A percentile compares a stretch with the other conserved stretches of the same genome.
Evolutionary conservation across 92 coral and sea anemone genomes (phyloP).

Genomic region (Zoanthus sociatus): DNA sequence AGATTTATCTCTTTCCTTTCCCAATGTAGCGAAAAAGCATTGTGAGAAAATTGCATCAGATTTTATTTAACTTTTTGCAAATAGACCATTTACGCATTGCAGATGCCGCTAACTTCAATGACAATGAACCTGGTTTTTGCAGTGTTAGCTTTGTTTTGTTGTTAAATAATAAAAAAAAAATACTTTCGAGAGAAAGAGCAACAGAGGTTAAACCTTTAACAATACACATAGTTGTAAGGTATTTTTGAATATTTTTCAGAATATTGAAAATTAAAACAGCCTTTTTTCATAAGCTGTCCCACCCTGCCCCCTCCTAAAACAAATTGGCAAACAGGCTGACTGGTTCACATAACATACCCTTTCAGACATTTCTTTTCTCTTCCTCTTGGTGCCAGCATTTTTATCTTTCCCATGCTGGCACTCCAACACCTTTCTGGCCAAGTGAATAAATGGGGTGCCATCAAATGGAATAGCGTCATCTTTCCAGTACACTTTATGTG

Average conservation of each 20-base stretch:
- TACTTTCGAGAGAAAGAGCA: too few relatives aligned
- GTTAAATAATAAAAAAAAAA: too few relatives aligned
- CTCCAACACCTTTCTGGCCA: constrained; percentile 25
- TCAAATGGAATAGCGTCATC: constrained; percentile 11
- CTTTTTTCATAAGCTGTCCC: constrained; percentile 1
- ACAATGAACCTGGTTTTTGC: too few relatives aligned
- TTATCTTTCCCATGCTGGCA: constrained; percentile 21
- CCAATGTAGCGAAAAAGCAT: constrained; percentile 2
- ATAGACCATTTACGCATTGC: background rate
- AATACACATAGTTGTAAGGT: background rate
- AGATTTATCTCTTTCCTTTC: constrained; percentile 1
- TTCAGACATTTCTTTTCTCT: constrained; percentile 28
- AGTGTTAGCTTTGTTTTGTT: too few relatives aligned
- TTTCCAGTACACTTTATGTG: constrained; percentile 19
- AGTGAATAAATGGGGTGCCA: constrained; percentile 27
- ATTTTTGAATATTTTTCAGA: too few relatives aligned
- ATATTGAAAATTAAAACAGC: background rate
- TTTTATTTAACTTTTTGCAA: background rate
- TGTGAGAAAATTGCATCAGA: constrained; percentile 9
- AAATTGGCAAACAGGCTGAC: constrained; percentile 24
- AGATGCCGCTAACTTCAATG: too few relatives aligned
- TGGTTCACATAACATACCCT: constrained; percentile 8
- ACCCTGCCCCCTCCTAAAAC: constrained; percentile 15
- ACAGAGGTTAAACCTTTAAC: background rate
- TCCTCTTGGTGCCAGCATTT: constrained; percentile 24